phyloP scores from a whole-genome alignment of 1,140 invertebrate species.

The Listronotus oregonensis region DNA sequence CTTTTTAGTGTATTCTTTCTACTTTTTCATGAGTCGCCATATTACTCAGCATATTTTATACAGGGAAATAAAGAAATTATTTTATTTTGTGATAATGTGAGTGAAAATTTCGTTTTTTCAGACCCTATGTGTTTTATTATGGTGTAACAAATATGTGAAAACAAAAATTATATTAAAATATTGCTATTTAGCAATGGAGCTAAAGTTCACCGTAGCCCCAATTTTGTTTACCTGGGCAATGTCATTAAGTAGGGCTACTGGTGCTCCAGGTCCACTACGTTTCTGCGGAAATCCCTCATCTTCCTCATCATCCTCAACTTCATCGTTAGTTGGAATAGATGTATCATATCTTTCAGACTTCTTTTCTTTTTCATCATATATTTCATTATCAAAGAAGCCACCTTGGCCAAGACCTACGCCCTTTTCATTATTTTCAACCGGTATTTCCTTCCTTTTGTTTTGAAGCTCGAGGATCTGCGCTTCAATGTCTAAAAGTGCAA shows the following conservation, averaged over 20 bases:
- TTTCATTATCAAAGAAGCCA: conserved; percentile 90
- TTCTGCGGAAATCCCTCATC: conserved; percentile 73
- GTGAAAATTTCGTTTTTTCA: too few species aligned
- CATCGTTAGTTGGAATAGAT: conserved; percentile 93
- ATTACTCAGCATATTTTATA: too few species aligned
- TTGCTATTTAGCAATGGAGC: too few species aligned
- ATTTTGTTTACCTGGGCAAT: conserved; percentile 72
- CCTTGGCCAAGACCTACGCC: conserved; percentile 87
- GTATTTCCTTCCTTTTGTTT: conserved; percentile 80
- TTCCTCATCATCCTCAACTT: conserved; percentile 88
- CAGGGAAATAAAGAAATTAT: too few species aligned
- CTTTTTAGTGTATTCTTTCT: too few species aligned
- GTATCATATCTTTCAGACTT: conserved; percentile 94
- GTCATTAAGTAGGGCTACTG: conserved; percentile 87
- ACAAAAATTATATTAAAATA: too few species aligned
- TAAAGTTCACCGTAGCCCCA: too few species aligned
- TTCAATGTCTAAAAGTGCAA: conserved; percentile 78
- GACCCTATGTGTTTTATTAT: too few species aligned
- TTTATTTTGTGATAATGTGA: too few species aligned
- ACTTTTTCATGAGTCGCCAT: too few species aligned
- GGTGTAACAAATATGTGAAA: too few species aligned
- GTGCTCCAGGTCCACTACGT: conserved; percentile 81
- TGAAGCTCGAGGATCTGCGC: conserved; percentile 91
- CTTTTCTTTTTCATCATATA: conserved; percentile 83
- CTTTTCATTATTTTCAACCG: conserved; percentile 65